A percentile compares a stretch with the other conserved stretches of the same genome.
Conservation (phyloP, 2,797 vertebrate genomes). For the Poeciliopsis turneri region DNA sequence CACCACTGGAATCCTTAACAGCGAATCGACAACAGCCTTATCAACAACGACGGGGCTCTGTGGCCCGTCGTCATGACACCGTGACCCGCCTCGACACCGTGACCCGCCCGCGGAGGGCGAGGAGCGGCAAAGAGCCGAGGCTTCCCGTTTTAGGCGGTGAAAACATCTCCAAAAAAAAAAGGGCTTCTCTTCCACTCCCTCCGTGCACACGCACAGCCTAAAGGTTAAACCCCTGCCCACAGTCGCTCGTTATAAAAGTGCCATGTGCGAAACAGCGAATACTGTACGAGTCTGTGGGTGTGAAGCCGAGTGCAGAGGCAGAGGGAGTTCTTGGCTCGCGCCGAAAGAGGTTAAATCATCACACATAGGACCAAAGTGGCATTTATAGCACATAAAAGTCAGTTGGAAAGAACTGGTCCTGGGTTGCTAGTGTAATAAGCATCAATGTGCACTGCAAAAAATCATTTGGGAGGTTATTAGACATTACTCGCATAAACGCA, state of each 20-base stretch:
- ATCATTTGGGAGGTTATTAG: neutral
- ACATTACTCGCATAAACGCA: neutral
- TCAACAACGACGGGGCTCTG: conserved; percentile 41
- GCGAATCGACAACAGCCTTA: conserved; percentile 29
- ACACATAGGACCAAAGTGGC: conserved; percentile 68
- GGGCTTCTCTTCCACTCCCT: conserved; percentile 21
- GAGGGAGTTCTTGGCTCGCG: conserved; percentile 55
- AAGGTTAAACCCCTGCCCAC: conserved; percentile 64
- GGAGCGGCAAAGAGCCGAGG: conserved; percentile 10
- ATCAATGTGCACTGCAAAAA: conserved; percentile 16
- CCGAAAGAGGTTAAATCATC: conserved; percentile 71
- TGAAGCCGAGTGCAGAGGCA: conserved; percentile 24
- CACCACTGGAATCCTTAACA: conserved; percentile 30
- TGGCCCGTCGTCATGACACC: neutral
- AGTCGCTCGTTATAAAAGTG: conserved; percentile 54
- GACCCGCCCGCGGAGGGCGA: conserved; percentile 10
- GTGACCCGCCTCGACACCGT: conserved; percentile 25
- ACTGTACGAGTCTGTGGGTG: conserved; percentile 31
- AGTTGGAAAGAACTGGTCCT: conserved; percentile 58
- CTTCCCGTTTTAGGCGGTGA: conserved; percentile 20
- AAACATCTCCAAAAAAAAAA: conserved; percentile 41
- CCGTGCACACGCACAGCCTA: conserved; percentile 32
- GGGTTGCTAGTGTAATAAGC: conserved; percentile 43
- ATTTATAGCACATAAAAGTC: conserved; percentile 76
- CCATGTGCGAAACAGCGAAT: conserved; percentile 32